These are phyloP conservation scores for Felis chaus DNA, from an alignment of 2,113 vertebrate genomes.

Conservation along the genomic window DNA sequence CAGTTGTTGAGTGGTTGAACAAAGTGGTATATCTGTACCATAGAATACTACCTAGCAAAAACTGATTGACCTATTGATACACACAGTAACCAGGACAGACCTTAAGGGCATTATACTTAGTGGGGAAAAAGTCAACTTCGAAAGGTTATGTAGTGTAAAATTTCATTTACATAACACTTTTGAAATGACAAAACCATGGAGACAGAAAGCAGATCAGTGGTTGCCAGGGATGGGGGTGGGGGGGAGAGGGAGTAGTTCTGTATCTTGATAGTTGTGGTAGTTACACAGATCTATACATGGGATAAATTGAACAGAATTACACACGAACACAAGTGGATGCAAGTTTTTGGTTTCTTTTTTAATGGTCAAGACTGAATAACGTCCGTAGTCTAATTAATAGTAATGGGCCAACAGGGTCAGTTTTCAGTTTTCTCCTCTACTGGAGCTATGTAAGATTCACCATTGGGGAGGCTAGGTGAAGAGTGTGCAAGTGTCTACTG, in stretches of 20 bases:
- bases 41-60: neutral
- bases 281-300: neutral
- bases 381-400: neutral
- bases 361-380: conserved; percentile 9
- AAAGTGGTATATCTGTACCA: neutral
- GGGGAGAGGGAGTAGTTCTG: neutral
- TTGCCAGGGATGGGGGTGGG: neutral
- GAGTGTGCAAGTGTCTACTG: neutral
- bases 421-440: conserved; percentile 3
- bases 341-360: neutral
- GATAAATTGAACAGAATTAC: neutral
- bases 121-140: conserved; percentile 2
- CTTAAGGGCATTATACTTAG: neutral
- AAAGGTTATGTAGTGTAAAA: neutral
- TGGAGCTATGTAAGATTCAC: neutral
- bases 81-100: neutral
- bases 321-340: neutral
- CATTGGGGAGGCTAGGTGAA: neutral
- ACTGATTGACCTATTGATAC: neutral
- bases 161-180: neutral
- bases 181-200: conserved; percentile 14
- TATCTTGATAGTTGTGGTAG: neutral
- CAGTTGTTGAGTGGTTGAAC: neutral
- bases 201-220: neutral
- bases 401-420: neutral